Evolutionary conservation across 2,888 invertebrate genomes (phyloP).

Genomic region (Lydus trimaculatus): DNA sequence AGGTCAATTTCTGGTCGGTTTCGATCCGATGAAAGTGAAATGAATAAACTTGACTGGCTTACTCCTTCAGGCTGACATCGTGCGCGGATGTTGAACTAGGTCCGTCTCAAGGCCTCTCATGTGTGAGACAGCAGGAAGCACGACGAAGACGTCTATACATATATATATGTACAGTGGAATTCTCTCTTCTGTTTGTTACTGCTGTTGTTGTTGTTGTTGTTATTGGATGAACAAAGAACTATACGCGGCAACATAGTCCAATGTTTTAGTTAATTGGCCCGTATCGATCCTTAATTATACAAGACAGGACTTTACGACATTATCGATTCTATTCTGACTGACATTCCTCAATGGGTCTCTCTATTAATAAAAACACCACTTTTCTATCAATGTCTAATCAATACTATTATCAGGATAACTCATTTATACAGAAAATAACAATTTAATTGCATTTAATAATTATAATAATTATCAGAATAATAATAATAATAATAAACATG

Average conservation of each 20-base stretch:
- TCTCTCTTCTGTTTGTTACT: slow-evolving; percentile 19
- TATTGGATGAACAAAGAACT: slow-evolving; percentile 35
- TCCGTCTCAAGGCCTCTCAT: slow-evolving; percentile 60
- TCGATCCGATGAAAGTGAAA: slow-evolving; percentile 59
- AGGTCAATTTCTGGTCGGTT: slow-evolving; percentile 31
- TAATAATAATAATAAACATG: too few species aligned
- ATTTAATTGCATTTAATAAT: neutral
- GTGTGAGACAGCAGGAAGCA: slow-evolving; percentile 53
- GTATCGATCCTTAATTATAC: slow-evolving; percentile 2
- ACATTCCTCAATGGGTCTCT: neutral
- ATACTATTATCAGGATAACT: neutral
- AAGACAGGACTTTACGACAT: neutral
- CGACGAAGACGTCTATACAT: slow-evolving; percentile 45
- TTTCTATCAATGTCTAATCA: neutral
- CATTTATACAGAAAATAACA: neutral
- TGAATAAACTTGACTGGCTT: slow-evolving; percentile 54
- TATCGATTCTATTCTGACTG: neutral
- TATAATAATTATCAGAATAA: neutral
- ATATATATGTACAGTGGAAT: slow-evolving; percentile 18
- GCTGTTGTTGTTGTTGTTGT: neutral
- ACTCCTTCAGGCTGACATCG: slow-evolving; percentile 40
- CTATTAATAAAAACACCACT: neutral
- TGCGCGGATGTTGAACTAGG: slow-evolving; percentile 62
- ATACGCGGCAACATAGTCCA: slow-evolving; percentile 7
- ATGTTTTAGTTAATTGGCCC: slow-evolving; percentile 9